Conservation (phyloP, 30 jellyfish, hydroid and myxozoan genomes). For the Turritopsis rubra region DNA sequence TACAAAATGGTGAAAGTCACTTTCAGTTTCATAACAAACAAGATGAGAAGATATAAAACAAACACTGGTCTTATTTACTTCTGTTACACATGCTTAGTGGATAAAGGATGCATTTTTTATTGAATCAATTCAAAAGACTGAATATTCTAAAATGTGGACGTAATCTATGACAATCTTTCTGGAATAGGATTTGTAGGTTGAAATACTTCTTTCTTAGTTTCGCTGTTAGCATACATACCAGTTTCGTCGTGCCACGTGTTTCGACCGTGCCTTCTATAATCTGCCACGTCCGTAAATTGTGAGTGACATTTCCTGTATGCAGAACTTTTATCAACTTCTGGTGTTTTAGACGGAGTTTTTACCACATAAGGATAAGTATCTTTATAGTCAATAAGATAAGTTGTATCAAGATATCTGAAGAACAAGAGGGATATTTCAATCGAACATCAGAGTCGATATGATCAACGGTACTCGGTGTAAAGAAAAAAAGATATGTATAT, state of each 20-base stretch:
- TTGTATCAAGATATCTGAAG: slow-evolving; percentile 73
- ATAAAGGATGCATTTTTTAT: too few species aligned
- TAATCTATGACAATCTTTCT: slow-evolving; percentile 47
- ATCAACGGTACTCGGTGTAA: too few species aligned
- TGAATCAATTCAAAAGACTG: too few species aligned
- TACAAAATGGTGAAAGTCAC: too few species aligned
- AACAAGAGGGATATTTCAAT: not conserved
- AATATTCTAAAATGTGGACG: not conserved
- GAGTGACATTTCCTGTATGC: slow-evolving; percentile 81
- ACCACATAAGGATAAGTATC: slow-evolving; percentile 47
- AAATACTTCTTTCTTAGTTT: slow-evolving; percentile 39
- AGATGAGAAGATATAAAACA: too few species aligned
- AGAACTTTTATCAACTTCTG: slow-evolving; percentile 32
- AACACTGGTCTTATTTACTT: too few species aligned
- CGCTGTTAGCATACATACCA: slow-evolving; percentile 69
- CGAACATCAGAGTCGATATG: too few species aligned
- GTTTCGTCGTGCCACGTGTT: slow-evolving; percentile 91
- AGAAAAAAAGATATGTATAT: too few species aligned
- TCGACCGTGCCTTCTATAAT: slow-evolving; percentile 70
- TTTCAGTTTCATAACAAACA: too few species aligned
- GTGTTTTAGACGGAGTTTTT: not conserved
- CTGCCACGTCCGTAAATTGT: slow-evolving; percentile 87
- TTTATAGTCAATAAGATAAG: slow-evolving; percentile 61
- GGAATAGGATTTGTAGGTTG: slow-evolving; percentile 59
- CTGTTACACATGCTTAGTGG: too few species aligned